Percentiles rank a stretch among this genome's conserved stretches.
Evolutionary conservation across 2,797 vertebrate species (phyloP).

Genomic region (Eleutherodactylus coqui): DNA sequence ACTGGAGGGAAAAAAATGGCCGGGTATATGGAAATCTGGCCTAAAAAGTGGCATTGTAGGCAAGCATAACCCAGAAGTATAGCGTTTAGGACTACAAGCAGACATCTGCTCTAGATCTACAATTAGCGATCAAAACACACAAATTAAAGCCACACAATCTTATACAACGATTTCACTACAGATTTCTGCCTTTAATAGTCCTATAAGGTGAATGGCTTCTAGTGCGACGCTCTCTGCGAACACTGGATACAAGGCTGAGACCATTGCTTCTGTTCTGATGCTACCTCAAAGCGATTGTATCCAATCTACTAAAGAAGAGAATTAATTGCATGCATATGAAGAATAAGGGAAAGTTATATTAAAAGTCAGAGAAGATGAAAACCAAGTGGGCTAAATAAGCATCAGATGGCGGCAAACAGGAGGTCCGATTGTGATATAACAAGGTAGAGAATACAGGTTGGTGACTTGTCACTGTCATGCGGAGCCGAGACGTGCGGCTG

Average conservation of each 20-base stretch:
- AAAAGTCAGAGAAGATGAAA: not conserved
- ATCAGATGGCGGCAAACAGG: conserved; percentile 9
- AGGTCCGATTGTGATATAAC: conserved; percentile 21
- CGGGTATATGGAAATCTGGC: no score
- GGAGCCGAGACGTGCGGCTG: not conserved
- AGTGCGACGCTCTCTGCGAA: not conserved
- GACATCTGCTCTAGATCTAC: not conserved
- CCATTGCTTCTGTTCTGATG: not conserved
- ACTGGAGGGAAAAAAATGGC: no score
- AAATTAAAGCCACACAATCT: not conserved
- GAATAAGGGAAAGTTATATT: not conserved
- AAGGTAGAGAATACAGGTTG: not conserved
- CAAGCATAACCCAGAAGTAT: not conserved
- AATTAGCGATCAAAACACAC: not conserved
- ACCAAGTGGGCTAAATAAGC: conserved; percentile 8
- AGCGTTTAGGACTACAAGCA: not conserved
- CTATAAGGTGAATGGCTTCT: not conserved
- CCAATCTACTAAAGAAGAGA: conserved; percentile 20
- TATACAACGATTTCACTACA: not conserved
- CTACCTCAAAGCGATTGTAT: not conserved
- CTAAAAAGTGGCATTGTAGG: not conserved
- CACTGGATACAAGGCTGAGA: not conserved
- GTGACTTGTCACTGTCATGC: conserved; percentile 48
- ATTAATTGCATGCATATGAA: not conserved
- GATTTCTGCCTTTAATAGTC: not conserved